A percentile compares a stretch with the other conserved stretches of the same genome.
phyloP scores from a whole-genome alignment of 1,140 invertebrate genomes.

The Diorhabda elongata region DNA sequence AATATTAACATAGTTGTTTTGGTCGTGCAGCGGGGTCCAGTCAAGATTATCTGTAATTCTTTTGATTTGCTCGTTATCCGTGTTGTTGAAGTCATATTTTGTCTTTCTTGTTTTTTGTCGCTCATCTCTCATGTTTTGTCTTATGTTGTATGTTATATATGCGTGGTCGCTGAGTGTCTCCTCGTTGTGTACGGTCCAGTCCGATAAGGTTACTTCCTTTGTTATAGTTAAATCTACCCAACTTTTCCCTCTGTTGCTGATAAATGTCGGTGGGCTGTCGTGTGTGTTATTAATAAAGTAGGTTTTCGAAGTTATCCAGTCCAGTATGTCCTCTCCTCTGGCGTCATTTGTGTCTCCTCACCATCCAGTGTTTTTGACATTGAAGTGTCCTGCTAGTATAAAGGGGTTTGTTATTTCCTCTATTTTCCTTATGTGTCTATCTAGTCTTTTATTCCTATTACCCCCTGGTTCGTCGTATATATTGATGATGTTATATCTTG shows the following conservation, averaged over 20 bases:
- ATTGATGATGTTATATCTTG: background rate
- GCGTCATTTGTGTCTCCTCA: no score
- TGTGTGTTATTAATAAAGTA: background rate
- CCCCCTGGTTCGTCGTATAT: slow-evolving; percentile 4
- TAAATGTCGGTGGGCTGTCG: background rate
- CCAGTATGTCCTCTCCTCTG: no score
- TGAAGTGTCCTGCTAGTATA: slow-evolving; percentile 1
- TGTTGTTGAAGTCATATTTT: background rate
- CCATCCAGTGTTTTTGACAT: background rate
- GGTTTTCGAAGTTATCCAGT: background rate
- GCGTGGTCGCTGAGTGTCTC: slow-evolving; percentile 12
- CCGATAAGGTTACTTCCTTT: background rate
- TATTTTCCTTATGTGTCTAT: no score
- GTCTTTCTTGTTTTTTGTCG: background rate
- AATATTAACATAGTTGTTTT: background rate
- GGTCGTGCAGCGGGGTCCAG: background rate
- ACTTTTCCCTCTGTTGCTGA: background rate
- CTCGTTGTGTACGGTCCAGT: background rate
- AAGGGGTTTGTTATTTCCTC: no score
- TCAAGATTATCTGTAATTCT: background rate
- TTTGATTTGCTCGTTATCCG: background rate
- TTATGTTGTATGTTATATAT: slow-evolving; percentile 5
- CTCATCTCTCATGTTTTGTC: background rate
- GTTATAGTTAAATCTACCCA: background rate
- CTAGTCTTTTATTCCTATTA: no score